Evolutionary conservation across 2,888 invertebrate species (phyloP).

Genomic region (Sarcophaga subvicina): DNA sequence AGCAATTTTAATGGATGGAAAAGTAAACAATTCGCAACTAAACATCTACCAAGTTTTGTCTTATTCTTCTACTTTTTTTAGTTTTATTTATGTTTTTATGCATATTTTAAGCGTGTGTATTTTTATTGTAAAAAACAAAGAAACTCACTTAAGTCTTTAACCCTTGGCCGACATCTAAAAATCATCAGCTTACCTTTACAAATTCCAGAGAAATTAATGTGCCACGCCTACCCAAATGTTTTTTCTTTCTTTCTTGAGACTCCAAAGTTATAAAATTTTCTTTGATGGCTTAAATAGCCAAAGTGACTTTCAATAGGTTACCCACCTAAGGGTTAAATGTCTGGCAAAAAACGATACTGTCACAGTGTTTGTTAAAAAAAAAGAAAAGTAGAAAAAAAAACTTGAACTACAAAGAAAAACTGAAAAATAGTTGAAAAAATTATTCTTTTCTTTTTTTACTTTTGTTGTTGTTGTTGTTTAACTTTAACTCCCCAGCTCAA

Average conservation of each 20-base stretch:
- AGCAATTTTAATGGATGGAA: slow-evolving; percentile 25
- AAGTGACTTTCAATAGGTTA: too few species aligned
- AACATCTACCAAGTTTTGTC: slow-evolving; percentile 39
- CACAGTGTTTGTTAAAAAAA: slow-evolving; percentile 51
- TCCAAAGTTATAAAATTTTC: too few species aligned
- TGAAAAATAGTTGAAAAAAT: slow-evolving; percentile 45
- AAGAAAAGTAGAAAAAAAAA: slow-evolving; percentile 4
- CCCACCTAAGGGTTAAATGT: neutral
- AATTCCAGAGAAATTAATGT: too few species aligned
- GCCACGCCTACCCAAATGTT: too few species aligned
- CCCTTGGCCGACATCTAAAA: neutral
- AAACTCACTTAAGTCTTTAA: neutral
- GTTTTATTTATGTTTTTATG: slow-evolving; percentile 58
- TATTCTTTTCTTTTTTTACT: slow-evolving; percentile 27
- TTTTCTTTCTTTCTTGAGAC: too few species aligned
- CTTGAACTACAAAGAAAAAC: slow-evolving; percentile 44
- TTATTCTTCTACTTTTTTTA: too few species aligned
- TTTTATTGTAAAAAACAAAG: too few species aligned
- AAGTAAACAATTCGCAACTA: slow-evolving; percentile 11
- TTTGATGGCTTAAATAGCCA: too few species aligned
- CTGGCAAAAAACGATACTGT: slow-evolving; percentile 40
- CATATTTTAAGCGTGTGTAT: slow-evolving; percentile 52
- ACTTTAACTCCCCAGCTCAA: slow-evolving; percentile 46
- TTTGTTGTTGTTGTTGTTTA: slow-evolving; percentile 5
- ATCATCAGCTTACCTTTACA: too few species aligned